These are phyloP conservation scores for Leptopterna dolabrata DNA, from an alignment of 2,888 invertebrate species.

Conservation along the genomic window DNA sequence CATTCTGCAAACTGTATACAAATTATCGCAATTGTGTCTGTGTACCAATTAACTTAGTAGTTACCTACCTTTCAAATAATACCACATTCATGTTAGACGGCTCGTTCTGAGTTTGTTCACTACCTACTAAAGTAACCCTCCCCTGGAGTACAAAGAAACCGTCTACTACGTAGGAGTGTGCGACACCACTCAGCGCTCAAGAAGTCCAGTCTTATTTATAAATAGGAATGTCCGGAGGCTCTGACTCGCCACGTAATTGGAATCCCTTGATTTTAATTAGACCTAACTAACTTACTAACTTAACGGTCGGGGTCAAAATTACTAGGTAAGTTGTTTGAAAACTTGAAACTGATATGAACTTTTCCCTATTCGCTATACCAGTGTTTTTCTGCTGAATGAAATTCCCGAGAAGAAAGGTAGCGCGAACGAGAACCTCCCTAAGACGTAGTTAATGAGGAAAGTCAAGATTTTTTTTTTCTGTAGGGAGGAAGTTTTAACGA, in stretches of 20 bases:
- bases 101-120: too few relatives aligned
- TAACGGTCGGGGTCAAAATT: not conserved
- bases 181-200: too few relatives aligned
- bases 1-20: too few relatives aligned
- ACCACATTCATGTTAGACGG: too few relatives aligned
- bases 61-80: too few relatives aligned
- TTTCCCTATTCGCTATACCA: not conserved
- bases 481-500: not conserved
- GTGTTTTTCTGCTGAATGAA: not conserved
- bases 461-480: conserved; percentile 17
- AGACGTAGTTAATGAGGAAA: conserved; percentile 25
- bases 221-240: too few relatives aligned
- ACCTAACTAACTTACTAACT: not conserved
- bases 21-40: too few relatives aligned
- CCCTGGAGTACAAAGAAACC: too few relatives aligned
- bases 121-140: too few relatives aligned
- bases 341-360: not conserved
- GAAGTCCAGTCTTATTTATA: too few relatives aligned
- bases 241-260: not conserved
- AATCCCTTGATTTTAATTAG: not conserved
- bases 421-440: not conserved
- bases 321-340: not conserved
- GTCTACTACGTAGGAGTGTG: too few relatives aligned
- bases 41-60: too few relatives aligned
- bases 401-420: not conserved